Evolutionary conservation across 2,888 invertebrate genomes (phyloP).

Genomic region (Drosophila kuntzei): DNA sequence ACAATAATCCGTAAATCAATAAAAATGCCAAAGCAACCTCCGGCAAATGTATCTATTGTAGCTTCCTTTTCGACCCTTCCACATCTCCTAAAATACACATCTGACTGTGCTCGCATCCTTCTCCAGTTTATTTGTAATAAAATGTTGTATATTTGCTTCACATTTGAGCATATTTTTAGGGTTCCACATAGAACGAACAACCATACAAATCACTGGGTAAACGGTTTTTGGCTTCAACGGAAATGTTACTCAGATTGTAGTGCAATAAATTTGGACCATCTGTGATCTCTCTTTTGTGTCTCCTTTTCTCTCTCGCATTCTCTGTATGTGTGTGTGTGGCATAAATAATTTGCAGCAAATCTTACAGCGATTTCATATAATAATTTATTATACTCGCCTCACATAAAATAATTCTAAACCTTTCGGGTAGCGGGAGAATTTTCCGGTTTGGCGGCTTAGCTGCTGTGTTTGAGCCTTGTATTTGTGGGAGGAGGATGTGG

Average conservation of each 20-base stretch:
- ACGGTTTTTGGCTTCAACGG: slow-evolving; percentile 55
- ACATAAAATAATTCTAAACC: slow-evolving; percentile 42
- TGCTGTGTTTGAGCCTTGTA: slow-evolving; percentile 25
- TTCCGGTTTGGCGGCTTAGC: slow-evolving; percentile 32
- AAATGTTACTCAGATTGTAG: slow-evolving; percentile 54
- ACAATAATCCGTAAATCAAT: slow-evolving; percentile 76
- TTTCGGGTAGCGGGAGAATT: slow-evolving; percentile 2
- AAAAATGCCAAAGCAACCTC: slow-evolving; percentile 66
- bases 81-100: slow-evolving; percentile 2
- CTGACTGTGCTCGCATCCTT: slow-evolving; percentile 27
- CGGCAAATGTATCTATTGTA: slow-evolving; percentile 54
- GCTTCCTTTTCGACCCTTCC: background rate
- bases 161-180: slow-evolving; percentile 53
- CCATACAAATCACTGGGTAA: slow-evolving; percentile 57
- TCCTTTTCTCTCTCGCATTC: background rate
- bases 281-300: slow-evolving; percentile 39
- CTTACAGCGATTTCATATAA: slow-evolving; percentile 66
- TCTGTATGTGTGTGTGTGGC: slow-evolving; percentile 29
- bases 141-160: slow-evolving; percentile 48
- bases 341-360: slow-evolving; percentile 70
- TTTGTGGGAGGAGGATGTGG: background rate
- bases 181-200: slow-evolving; percentile 9
- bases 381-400: slow-evolving; percentile 59
- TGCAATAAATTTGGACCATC: slow-evolving; percentile 61
- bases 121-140: slow-evolving; percentile 53